A percentile compares a stretch with the other conserved stretches of the same genome.
Conservation (phyloP, 2,797 vertebrate species). For the Xyrichtys novacula region DNA sequence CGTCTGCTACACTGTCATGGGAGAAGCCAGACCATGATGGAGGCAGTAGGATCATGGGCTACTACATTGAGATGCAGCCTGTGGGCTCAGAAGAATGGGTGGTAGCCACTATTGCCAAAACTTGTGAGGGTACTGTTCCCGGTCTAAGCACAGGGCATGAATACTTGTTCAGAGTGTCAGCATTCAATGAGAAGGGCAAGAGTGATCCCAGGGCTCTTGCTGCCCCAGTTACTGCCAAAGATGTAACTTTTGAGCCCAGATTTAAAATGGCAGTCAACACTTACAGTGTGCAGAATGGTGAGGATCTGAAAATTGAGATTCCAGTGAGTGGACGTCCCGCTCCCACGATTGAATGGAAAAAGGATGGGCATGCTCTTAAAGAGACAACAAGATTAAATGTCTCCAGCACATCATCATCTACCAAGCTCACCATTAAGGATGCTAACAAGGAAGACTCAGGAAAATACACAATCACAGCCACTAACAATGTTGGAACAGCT, state of each 20-base stretch:
- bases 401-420: slow-evolving; percentile 87
- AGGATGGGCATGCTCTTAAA: slow-evolving; percentile 92
- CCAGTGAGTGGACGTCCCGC: slow-evolving; percentile 92
- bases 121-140: slow-evolving; percentile 90
- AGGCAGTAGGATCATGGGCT: slow-evolving; percentile 96
- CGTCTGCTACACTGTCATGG: slow-evolving; percentile 92
- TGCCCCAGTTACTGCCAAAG: slow-evolving; percentile 93
- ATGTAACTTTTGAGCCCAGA: slow-evolving; percentile 91
- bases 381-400: slow-evolving; percentile 98
- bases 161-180: slow-evolving; percentile 93
- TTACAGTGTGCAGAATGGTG: slow-evolving; percentile 92
- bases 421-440: slow-evolving; percentile 93
- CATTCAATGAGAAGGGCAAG: slow-evolving; percentile 97
- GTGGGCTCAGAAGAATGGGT: slow-evolving; percentile 95
- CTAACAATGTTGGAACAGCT: slow-evolving; percentile 88
- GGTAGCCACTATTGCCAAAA: slow-evolving; percentile 91
- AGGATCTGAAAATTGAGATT: slow-evolving; percentile 97
- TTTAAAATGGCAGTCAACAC: slow-evolving; percentile 92
- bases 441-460: slow-evolving; percentile 95
- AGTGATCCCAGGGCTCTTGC: slow-evolving; percentile 94
- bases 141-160: slow-evolving; percentile 94
- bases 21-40: slow-evolving; percentile 98
- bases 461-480: slow-evolving; percentile 93
- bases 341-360: slow-evolving; percentile 93
- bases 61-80: slow-evolving; percentile 96